Conservation (phyloP, 2,888 invertebrate genomes). For the Isoperla grammatica region DNA sequence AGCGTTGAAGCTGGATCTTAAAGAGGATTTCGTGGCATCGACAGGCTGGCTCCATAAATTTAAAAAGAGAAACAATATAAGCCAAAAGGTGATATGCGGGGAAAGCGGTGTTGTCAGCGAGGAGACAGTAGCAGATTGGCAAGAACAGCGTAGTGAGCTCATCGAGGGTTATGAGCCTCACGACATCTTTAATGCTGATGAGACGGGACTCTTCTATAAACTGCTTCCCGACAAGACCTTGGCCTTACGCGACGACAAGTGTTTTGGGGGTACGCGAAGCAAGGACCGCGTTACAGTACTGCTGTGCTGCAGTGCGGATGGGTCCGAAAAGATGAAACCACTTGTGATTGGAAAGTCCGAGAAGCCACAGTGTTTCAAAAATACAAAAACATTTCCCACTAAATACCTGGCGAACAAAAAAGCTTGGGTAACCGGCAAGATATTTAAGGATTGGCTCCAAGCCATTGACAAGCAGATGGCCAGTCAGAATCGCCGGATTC, state of each 20-base stretch:
- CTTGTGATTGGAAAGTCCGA: slow-evolving; percentile 15
- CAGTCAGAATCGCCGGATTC: slow-evolving; percentile 7
- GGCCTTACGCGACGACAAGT: slow-evolving; percentile 33
- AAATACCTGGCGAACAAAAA: slow-evolving; percentile 6
- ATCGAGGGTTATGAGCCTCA: neutral
- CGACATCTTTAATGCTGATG: slow-evolving; percentile 24
- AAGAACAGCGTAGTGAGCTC: slow-evolving; percentile 22
- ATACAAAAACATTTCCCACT: slow-evolving; percentile 2
- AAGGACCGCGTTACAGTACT: slow-evolving; percentile 35
- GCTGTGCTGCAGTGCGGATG: slow-evolving; percentile 28
- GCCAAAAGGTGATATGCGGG: slow-evolving; percentile 23
- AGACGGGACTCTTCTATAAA: slow-evolving; percentile 36
- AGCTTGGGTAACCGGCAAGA: no score
- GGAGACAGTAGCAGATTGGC: slow-evolving; percentile 25
- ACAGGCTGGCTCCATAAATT: slow-evolving; percentile 30
- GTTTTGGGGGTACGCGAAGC: slow-evolving; percentile 33
- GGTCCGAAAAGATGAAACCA: slow-evolving; percentile 12
- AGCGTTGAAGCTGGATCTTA: slow-evolving; percentile 22
- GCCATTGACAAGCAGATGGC: slow-evolving; percentile 8
- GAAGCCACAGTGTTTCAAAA: slow-evolving; percentile 3
- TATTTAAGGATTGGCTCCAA: slow-evolving; percentile 13
- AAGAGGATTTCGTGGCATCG: slow-evolving; percentile 26
- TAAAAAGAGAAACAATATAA: slow-evolving; percentile 29
- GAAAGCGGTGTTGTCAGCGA: slow-evolving; percentile 14
- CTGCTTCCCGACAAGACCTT: slow-evolving; percentile 31